Evolutionary conservation across 37 sponge, comb jelly and placozoan genomes (phyloP).

Genomic region (Chondrosia reniformis): DNA sequence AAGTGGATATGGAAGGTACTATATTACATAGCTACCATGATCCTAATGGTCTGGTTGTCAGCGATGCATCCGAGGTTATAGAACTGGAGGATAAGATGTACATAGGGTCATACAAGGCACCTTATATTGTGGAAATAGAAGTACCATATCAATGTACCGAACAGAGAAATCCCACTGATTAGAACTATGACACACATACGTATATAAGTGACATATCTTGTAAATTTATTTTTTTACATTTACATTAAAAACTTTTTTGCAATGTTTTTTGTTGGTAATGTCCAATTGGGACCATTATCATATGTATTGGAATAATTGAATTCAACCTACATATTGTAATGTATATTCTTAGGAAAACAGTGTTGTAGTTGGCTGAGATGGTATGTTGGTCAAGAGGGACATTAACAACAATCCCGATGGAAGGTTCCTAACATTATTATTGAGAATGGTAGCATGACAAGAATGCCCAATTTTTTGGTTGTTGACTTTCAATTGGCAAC

Average conservation of each 20-base stretch:
- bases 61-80: constrained; percentile 36
- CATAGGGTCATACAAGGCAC: constrained; percentile 29
- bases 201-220: neutral
- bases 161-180: neutral
- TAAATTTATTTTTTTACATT: neutral
- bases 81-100: constrained; percentile 30
- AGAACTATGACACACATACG: neutral
- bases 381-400: too few relatives aligned
- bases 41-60: neutral
- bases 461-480: too few relatives aligned
- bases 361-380: too few relatives aligned
- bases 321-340: too few relatives aligned
- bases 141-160: neutral
- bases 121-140: constrained; percentile 6
- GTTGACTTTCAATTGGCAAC: too few relatives aligned
- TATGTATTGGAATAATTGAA: too few relatives aligned
- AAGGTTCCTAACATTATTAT: too few relatives aligned
- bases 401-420: too few relatives aligned
- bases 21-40: constrained; percentile 18
- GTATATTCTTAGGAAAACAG: too few relatives aligned
- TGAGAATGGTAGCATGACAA: too few relatives aligned
- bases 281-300: too few relatives aligned
- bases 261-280: neutral
- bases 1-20: neutral
- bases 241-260: neutral